Evolutionary conservation across 2,888 invertebrate species (phyloP).

Genomic region (Stictocephala bisonia): DNA sequence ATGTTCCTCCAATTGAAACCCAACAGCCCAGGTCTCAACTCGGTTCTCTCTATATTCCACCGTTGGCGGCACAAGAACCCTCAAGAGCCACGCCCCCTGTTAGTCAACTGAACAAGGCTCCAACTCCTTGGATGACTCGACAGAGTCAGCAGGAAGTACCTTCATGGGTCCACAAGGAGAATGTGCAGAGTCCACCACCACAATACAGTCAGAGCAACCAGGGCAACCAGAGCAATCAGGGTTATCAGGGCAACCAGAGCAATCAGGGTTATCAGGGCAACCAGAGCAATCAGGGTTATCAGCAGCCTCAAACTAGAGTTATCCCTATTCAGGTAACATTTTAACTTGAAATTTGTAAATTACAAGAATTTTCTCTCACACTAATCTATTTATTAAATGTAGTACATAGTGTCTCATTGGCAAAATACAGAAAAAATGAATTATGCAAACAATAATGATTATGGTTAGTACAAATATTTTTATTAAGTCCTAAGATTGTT

Average conservation of each 20-base stretch:
- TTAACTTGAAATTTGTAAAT: no score
- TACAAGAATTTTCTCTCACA: background rate
- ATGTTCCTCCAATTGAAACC: conserved; percentile 61
- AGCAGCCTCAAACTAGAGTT: conserved; percentile 60
- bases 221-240: background rate
- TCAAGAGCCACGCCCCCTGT: conserved; percentile 39
- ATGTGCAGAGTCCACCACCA: conserved; percentile 51
- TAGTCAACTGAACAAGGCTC: conserved; percentile 68
- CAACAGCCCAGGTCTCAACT: conserved; percentile 63
- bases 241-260: conserved; percentile 54
- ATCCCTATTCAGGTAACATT: conserved; percentile 57
- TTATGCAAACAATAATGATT: no score
- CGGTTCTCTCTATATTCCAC: conserved; percentile 70
- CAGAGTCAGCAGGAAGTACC: conserved; percentile 65
- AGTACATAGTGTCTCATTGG: no score
- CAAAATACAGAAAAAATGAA: no score
- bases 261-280: conserved; percentile 56
- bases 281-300: conserved; percentile 35
- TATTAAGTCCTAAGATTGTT: no score
- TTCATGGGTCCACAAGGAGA: conserved; percentile 65
- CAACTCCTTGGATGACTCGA: conserved; percentile 70
- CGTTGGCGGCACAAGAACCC: conserved; percentile 57
- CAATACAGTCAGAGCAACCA: background rate
- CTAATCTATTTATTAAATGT: no score
- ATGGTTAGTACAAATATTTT: no score